Percentiles rank a stretch among this genome's conserved stretches.
Evolutionary conservation across 2,113 vertebrate genomes (phyloP).

Genomic region (Nothoprocta perdicaria): DNA sequence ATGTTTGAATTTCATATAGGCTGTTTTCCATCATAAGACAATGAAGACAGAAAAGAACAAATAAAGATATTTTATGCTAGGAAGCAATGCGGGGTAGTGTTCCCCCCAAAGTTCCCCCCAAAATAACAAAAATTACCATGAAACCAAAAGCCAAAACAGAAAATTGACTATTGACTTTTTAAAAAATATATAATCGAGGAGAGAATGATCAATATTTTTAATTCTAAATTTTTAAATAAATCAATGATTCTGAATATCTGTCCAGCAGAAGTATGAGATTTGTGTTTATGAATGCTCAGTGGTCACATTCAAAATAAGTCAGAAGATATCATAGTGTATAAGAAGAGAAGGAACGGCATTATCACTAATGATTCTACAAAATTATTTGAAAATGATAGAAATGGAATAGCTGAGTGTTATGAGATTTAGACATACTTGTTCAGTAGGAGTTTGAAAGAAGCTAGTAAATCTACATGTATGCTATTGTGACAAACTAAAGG

Average conservation of each 20-base stretch:
- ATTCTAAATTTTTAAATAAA: not conserved
- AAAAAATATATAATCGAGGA: not conserved
- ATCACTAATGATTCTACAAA: not conserved
- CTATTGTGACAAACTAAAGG: not conserved
- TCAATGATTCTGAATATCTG: not conserved
- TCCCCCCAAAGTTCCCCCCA: not conserved
- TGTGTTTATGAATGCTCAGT: not conserved
- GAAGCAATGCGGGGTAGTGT: not conserved
- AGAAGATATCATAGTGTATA: not conserved
- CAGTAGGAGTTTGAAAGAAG: not conserved
- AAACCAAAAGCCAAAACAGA: not conserved
- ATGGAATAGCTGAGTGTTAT: not conserved
- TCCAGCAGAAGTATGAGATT: not conserved
- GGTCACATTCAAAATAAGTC: not conserved
- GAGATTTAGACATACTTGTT: not conserved
- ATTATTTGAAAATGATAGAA: not conserved
- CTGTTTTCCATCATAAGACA: constrained; percentile 28
- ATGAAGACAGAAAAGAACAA: constrained; percentile 19
- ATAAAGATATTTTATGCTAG: not conserved
- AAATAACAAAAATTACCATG: not conserved
- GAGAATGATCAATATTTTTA: not conserved
- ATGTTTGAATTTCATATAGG: constrained; percentile 40
- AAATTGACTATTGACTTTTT: not conserved
- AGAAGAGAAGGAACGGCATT: not conserved
- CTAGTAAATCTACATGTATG: not conserved